Evolutionary conservation across 2,797 vertebrate genomes (phyloP).

Genomic region (Oreortyx pictus): DNA sequence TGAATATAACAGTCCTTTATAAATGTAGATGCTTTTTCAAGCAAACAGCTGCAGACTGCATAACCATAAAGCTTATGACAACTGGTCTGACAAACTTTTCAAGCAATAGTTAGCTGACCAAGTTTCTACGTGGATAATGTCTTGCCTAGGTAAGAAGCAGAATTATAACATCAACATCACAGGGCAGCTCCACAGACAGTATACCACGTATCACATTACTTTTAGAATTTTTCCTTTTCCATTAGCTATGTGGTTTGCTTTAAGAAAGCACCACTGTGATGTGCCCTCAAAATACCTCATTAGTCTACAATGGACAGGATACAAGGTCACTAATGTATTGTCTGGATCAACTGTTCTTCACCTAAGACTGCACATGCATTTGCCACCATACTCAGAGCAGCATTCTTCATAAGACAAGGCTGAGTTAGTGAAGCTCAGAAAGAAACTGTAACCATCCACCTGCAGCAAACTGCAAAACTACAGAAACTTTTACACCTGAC

Average conservation of each 20-base stretch:
- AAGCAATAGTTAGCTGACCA: neutral
- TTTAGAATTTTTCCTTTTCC: neutral
- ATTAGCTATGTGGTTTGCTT: neutral
- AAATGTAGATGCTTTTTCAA: neutral
- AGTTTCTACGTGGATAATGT: neutral
- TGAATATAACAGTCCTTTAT: neutral
- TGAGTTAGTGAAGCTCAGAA: neutral
- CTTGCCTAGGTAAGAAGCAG: neutral
- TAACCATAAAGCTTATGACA: neutral
- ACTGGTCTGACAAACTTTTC: neutral
- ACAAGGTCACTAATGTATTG: neutral
- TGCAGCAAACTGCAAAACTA: neutral
- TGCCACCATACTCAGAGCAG: neutral
- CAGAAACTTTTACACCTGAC: neutral
- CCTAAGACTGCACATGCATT: rapidly evolving
- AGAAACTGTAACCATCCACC: neutral
- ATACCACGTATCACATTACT: neutral
- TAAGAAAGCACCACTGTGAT: neutral
- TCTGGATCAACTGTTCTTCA: neutral
- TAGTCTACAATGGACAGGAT: rapidly evolving
- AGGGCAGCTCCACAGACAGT: neutral
- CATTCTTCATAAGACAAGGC: neutral
- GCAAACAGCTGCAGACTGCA: neutral
- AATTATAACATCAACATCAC: neutral
- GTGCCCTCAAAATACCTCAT: neutral